These are phyloP conservation scores for Spisula solida DNA, from an alignment of 2,888 invertebrate genomes.

Conservation along the genomic window DNA sequence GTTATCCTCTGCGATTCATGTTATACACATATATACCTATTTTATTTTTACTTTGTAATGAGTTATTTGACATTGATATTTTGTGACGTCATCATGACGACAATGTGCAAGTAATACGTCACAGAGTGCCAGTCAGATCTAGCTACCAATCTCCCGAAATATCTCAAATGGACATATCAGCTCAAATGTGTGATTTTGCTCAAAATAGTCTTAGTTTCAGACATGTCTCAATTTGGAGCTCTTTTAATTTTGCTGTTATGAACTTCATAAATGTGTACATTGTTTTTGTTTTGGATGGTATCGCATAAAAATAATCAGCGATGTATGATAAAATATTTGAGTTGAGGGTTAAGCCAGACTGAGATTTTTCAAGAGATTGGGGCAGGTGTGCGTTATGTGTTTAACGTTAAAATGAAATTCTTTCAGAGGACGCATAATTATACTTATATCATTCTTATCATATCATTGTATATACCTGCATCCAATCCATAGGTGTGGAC, in stretches of 20 bases:
- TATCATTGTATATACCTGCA: neutral
- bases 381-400: too few species aligned
- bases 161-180: neutral
- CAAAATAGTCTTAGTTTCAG: too few species aligned
- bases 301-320: too few species aligned
- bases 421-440: slow-evolving; percentile 1
- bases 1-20: neutral
- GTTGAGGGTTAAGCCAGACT: too few species aligned
- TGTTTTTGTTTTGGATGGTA: too few species aligned
- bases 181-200: neutral
- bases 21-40: neutral
- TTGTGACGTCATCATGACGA: neutral
- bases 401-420: neutral
- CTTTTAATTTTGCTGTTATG: too few species aligned
- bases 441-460: neutral
- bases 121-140: too few species aligned
- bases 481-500: neutral
- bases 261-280: too few species aligned
- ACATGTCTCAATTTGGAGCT: too few species aligned
- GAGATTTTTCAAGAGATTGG: too few species aligned
- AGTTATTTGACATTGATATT: neutral
- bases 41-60: neutral
- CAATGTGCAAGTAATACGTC: neutral
- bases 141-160: too few species aligned
- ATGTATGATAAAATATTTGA: too few species aligned